Base-by-base conservation (phyloP, 2,113 vertebrate species). In the Gopherus flavomarginatus region DNA sequence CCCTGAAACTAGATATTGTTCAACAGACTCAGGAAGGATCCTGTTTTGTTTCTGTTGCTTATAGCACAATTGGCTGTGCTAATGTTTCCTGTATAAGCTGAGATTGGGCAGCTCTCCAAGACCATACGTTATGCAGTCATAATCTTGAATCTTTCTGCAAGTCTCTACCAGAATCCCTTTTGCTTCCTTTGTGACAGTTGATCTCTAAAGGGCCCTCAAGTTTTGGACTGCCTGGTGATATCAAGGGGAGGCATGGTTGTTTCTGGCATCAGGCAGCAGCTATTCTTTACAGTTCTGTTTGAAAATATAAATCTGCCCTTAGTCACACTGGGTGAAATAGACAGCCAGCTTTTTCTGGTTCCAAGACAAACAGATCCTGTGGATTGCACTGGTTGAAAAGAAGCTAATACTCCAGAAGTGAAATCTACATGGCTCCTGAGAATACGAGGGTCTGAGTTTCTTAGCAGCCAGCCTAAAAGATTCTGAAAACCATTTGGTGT, bases 341-440 rank as follows among this genome's bases (percentile, higher is more conserved):
- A 90, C 96, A 97, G 95, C 94, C 96, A 94, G 92, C 89, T 88
- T 56, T 92, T 94, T 91, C 88, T 85, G 84, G 83, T 96, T 96
- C 92, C 93, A 96, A 97, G 90, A 94, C 85, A 92, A 97, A 97
- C 93, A 95, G 57, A 96, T 90, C 91, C 77, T 59, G 81, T 93
- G 57, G 53, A 52, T 84, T 93, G 94, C 85, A 62, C 59, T 90
- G 54, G n/a, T 86, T 94, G 93, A 69, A 95, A 96, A 94, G 57
- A 96, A 95, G 49, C 49, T 78, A 91, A 88, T 96, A 50, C 44
- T 92, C 83, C 79, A 75, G 84, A 94, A 96, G 83, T 54, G 87
- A 97, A 89, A 53, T 91, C 81, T 62, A 89, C 78, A 90, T 81
- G 77, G 81, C 11, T 95, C 72, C 72, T 53, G 92, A 93, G 83